Conservation (phyloP, 2,888 invertebrate species). For the Trypoxylon attenuatum region DNA sequence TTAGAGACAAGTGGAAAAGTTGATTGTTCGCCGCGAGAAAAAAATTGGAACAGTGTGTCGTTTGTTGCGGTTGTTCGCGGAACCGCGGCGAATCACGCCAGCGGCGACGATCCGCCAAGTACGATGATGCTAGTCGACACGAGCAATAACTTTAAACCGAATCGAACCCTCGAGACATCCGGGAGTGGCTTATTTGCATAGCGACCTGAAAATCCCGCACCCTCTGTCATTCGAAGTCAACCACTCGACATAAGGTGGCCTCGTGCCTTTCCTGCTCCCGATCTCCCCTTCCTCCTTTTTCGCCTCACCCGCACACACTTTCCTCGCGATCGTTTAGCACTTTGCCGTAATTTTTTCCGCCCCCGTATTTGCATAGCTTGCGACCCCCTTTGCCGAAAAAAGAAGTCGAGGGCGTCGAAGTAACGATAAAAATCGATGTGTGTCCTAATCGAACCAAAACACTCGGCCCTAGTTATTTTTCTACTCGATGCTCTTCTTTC, state of each 20-base stretch:
- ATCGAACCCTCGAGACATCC: constrained; percentile 74
- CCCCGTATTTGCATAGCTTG: constrained; percentile 70
- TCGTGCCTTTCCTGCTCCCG: constrained; percentile 42
- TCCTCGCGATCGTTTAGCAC: constrained; percentile 73
- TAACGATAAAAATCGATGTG: constrained; percentile 63
- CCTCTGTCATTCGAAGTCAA: constrained; percentile 69
- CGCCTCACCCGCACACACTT: neutral
- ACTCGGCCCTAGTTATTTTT: constrained; percentile 63
- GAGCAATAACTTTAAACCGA: constrained; percentile 70
- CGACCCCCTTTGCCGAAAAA: constrained; percentile 37
- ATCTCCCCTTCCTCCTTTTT: neutral
- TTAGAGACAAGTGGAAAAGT: neutral
- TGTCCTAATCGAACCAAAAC: constrained; percentile 69
- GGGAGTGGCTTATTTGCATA: constrained; percentile 71
- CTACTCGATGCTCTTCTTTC: constrained; percentile 33
- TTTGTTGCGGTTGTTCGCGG: neutral
- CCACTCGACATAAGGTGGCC: constrained; percentile 73
- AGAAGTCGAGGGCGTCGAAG: constrained; percentile 20
- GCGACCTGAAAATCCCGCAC: constrained; percentile 68
- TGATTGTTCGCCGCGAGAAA: neutral
- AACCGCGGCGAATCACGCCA: no score
- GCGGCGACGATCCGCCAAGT: constrained; percentile 52
- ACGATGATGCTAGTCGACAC: constrained; percentile 67
- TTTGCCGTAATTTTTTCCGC: constrained; percentile 72
- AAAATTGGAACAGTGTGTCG: constrained; percentile 7